Evolutionary conservation across 2,888 invertebrate species (phyloP), one percentile per base, ranked within the genome.

Genomic region (Rugalucina vietnamica): DNA sequence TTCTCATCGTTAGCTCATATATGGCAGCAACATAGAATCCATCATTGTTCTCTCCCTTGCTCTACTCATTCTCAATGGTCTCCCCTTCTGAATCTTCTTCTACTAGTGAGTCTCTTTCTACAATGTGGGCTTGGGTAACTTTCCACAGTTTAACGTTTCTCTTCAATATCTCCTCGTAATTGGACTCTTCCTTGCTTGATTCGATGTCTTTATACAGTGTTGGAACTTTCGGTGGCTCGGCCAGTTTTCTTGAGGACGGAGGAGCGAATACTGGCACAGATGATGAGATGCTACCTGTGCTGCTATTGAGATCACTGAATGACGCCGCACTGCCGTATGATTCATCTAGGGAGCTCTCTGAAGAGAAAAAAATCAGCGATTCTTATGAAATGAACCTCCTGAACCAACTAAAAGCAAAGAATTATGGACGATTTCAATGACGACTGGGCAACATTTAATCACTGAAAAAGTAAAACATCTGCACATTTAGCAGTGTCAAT

Each of bases 101-200:
- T 73, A 88, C 82, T 2, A 82, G 75, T 3, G 85, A 84, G 32
- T 85, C 86, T 78, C 71, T 84, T 57, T 84, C 81, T 21, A 43
- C 69, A 32, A 49, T 60, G 24, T 73, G 49, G 34, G 60, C 36
- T 71, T 81, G 80, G 12, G 80, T 43, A 18, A 57, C 74, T 81
- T 90, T 91, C 91, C 91, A 91, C 57, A 91, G 39, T 50, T 88
- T 85, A 4, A 91, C 88, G 74, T 91, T 90, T 37, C 86, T 86
- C 49, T 83, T 84, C 50, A 91, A 79, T 77, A 91, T 84, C 36
- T 84, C 86, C 54, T 89, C 90, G 65, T 87, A 88, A 34, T 78
- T 79, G n/a, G 79, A 81, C 75, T 88, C 88, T 34, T 87, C 83
- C 12, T 37, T 75, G 32, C 21, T 65, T 37, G 57, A 77, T 50